Percentiles rank a stretch among this genome's conserved stretches.
These are phyloP conservation scores for Tetrax tetrax DNA, from an alignment of 2,113 vertebrate species.

Conservation along the genomic window DNA sequence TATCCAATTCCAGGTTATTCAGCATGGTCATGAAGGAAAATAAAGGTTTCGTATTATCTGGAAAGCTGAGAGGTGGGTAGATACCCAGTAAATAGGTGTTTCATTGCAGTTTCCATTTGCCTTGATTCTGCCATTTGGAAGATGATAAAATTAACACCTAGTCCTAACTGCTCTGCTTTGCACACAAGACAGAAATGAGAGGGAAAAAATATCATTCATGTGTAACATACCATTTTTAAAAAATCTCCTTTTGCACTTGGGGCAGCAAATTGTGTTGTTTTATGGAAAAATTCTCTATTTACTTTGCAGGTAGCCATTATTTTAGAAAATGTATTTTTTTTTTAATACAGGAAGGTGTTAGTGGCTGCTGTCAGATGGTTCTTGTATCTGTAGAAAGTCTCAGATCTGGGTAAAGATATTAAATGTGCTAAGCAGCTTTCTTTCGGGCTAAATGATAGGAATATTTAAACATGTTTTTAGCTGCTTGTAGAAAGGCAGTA, in stretches of 20 bases:
- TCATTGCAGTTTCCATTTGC: background rate
- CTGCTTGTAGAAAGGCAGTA: background rate
- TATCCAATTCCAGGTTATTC: background rate
- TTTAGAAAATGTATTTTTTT: background rate
- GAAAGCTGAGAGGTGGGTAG: background rate
- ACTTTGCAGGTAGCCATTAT: constrained; percentile 6
- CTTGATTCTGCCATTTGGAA: background rate
- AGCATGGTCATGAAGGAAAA: background rate
- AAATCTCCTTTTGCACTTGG: background rate
- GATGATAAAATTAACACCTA: background rate
- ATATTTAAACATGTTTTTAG: constrained; percentile 8
- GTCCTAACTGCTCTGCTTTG: background rate
- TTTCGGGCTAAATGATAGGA: background rate
- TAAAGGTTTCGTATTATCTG: background rate
- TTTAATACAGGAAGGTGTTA: background rate
- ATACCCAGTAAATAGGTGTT: background rate
- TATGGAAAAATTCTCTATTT: background rate
- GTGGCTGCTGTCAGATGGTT: constrained; percentile 2
- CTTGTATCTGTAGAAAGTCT: constrained; percentile 4
- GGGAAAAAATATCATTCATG: background rate
- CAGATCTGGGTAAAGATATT: background rate
- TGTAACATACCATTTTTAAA: background rate
- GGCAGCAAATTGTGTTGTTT: background rate
- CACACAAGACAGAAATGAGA: background rate
- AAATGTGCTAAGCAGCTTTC: constrained; percentile 46